Base-by-base conservation (phyloP, 1,140 invertebrate species). In the Arctopsyche grandis region DNA sequence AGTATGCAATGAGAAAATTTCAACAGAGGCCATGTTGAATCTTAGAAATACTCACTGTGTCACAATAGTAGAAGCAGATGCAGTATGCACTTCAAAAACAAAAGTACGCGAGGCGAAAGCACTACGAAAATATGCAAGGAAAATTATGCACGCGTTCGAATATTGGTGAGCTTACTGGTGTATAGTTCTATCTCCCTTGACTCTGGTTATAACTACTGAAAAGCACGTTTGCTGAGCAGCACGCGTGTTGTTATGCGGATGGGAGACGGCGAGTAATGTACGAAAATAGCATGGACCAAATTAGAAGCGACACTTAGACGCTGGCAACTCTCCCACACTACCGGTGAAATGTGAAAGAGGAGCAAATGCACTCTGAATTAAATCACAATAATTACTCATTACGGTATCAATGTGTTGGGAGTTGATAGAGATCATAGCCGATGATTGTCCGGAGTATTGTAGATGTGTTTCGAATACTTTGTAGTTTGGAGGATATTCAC, bases 151-250 rank as follows among this genome's bases (percentile, higher is more conserved):
- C 56, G 38, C 14, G 19, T 38, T 52, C 38, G 26, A 66, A 44
- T 63, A 76, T 22, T 24, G 38, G 10, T 44, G 56, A 66, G 48
- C 74, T 46, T 46, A 66, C 9, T n/a, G 52, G 7, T 76, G 26
- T 76, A 56, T 19, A 63, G 58, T 60, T 63, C 56, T 76, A 29
- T 66, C 74, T 63, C 56, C 44, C 38, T 76, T 29, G 22, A 44
- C 24, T 63, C 74, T 76, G 26, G 52, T 63, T 76, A 76, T 76
- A 76, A 76, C 29, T 38, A 38, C 74, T 76, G 74, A 76, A 76
- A 38, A 52, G 56, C 56, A 76, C 74, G 26, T 76, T 43, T 52
- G 46, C 24, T 48, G 12, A 26, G 29, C 46, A 63, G 9, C 52
- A 48, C n/a, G 56, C 46, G 29, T 76, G 74, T 76, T 76, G 74